Percentiles rank a stretch among this genome's conserved stretches.
phyloP scores from a whole-genome alignment of 2,888 invertebrate species.

The Eristalinus sepulchralis region DNA sequence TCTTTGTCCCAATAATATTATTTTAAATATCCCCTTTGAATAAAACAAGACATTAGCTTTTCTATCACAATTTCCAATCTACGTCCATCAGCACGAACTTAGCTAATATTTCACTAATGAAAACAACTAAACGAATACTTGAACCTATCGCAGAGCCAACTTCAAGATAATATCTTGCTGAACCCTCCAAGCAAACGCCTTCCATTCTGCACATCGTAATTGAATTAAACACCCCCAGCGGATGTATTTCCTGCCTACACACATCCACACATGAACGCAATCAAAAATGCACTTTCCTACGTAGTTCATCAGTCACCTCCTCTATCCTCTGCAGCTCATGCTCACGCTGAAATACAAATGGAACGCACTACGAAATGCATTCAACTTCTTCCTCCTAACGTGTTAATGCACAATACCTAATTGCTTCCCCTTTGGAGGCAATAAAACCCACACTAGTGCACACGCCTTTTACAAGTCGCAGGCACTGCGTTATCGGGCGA shows the following conservation, averaged over 20 bases:
- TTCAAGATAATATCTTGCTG: conserved; percentile 49
- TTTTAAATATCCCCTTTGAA: too few species aligned
- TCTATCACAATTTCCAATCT: too few species aligned
- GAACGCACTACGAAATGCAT: conserved; percentile 51
- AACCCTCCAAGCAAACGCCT: conserved; percentile 50
- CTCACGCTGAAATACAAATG: conserved; percentile 55
- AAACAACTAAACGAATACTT: conserved; percentile 28
- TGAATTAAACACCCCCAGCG: conserved; percentile 52
- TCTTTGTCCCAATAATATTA: too few species aligned
- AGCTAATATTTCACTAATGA: background rate
- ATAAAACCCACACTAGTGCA: conserved; percentile 24
- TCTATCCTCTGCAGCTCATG: background rate
- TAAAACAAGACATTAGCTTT: too few species aligned
- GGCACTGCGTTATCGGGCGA: background rate
- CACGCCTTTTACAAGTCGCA: background rate
- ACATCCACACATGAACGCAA: conserved; percentile 20
- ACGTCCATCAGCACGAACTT: too few species aligned
- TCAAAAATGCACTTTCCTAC: conserved; percentile 25
- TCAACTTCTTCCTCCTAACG: conserved; percentile 48
- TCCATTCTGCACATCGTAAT: conserved; percentile 49
- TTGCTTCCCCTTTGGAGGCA: conserved; percentile 52
- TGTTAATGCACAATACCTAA: conserved; percentile 67
- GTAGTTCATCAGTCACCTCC: background rate
- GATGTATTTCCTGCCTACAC: conserved; percentile 41
- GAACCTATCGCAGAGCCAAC: conserved; percentile 37